phyloP scores from a whole-genome alignment of 1,140 invertebrate species.

The Hesperophylax magnus region DNA sequence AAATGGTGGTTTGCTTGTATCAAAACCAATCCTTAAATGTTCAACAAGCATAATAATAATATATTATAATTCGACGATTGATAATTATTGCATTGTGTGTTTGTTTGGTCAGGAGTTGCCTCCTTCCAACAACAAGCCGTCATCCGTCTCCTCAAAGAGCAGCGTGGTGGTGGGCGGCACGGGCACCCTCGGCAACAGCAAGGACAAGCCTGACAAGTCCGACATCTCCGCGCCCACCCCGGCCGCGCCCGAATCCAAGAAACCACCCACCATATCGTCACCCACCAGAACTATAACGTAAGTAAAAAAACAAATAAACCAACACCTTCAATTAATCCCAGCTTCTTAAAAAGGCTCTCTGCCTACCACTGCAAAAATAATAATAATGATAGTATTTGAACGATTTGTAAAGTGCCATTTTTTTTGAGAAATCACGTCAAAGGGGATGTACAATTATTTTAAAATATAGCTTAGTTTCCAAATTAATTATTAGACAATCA shows the following conservation, averaged over 20 bases:
- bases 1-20: too few species aligned
- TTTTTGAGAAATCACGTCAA: too few species aligned
- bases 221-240: conserved; percentile 40
- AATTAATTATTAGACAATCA: too few species aligned
- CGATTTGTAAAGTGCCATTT: too few species aligned
- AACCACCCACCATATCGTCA: conserved; percentile 55
- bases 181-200: conserved; percentile 45
- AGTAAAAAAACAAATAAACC: not conserved
- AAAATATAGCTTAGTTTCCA: too few species aligned
- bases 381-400: too few species aligned
- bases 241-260: conserved; percentile 42
- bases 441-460: too few species aligned
- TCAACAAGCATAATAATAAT: too few species aligned
- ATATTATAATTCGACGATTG: not conserved
- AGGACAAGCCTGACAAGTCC: conserved; percentile 51
- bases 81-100: not conserved
- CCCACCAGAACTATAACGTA: conserved; percentile 54
- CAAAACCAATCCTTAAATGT: too few species aligned
- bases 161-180: conserved; percentile 19
- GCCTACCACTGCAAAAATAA: too few species aligned
- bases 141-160: conserved; percentile 31
- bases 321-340: not conserved
- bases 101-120: conserved; percentile 51
- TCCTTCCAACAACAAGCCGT: conserved; percentile 50
- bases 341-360: too few species aligned